phyloP scores from a whole-genome alignment of 35 echinoderm and acorn worm genomes.

The Strongylocentrotus purpuratus region DNA sequence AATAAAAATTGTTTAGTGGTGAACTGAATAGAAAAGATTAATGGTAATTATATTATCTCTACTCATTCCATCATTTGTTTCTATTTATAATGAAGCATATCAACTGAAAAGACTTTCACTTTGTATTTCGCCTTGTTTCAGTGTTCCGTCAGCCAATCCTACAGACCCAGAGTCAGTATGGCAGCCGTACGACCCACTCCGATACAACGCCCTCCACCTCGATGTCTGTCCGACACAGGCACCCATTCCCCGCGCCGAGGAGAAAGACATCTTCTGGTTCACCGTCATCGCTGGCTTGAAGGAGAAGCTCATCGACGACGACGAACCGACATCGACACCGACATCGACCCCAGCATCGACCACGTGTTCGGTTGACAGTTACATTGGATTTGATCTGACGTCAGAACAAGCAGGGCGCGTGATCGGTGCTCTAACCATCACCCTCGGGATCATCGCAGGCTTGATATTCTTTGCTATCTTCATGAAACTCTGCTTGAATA shows the following conservation, averaged over 20 bases:
- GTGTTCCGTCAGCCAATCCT: background rate
- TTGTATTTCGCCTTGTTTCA: background rate
- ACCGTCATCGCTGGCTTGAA: conserved; percentile 33
- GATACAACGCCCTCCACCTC: background rate
- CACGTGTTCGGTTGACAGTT: background rate
- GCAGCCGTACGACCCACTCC: conserved; percentile 2
- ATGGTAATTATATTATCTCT: too few relatives aligned
- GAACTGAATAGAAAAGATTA: too few relatives aligned
- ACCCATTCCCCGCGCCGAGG: background rate
- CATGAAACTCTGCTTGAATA: background rate
- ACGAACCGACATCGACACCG: too few relatives aligned
- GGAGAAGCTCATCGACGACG: background rate
- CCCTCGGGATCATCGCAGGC: background rate
- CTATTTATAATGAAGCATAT: too few relatives aligned
- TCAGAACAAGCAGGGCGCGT: background rate
- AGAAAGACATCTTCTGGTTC: conserved; percentile 36
- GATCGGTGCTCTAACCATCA: background rate
- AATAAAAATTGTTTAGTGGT: too few relatives aligned
- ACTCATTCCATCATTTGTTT: too few relatives aligned
- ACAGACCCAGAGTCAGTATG: background rate
- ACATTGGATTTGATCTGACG: conserved; percentile 4
- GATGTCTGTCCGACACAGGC: background rate
- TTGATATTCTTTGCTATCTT: background rate
- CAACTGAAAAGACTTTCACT: too few relatives aligned
- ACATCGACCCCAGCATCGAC: too few relatives aligned